Base-by-base conservation (phyloP, 2,888 invertebrate species). In the Drosophila melanosoma region DNA sequence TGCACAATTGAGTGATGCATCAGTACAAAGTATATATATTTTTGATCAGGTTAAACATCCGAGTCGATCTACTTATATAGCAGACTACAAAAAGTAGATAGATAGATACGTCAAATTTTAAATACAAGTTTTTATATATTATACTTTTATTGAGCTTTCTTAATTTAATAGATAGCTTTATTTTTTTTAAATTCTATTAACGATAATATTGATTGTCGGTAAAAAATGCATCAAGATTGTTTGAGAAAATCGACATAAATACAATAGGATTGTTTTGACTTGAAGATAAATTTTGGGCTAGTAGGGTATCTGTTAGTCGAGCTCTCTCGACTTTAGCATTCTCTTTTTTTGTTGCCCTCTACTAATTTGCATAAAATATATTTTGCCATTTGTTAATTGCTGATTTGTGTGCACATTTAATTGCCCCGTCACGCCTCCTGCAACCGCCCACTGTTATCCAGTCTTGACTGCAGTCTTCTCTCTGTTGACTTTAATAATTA, bases 331-430 rank as follows among this genome's bases (percentile, higher is more conserved):
- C 10, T 17, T 15, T 20, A 23, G 45, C 45, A 45, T 23, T 45
- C 20, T 45, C 4, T 1, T 15, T 15, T 15, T 45, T 7, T 2
- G 1, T 38, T 26, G 17, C n/a, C 42, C 10, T 20, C 10, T 42
- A 3, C 56, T 26, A 32, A 48, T 23, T 63, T 54, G 42, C 20
- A 49, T 26, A 69, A 79, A 65, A 72, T 85, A 85, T 87, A 89
- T 87, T 82, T 87, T 77, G 82, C 69, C 71, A 72, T 78, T 87
- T 79, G 71, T 76, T 87, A 85, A 85, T 89, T 84, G 76, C 66
- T 87, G 79, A 73, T 90, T 88, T 82, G 81, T 85, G 77, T 72
- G 77, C 61, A 61, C 56, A 77, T 73, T 76, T 77, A 83, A 81
- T 84, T 87, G 75, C 36, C 35, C 33, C n/a, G 63, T 38, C 74